These are phyloP conservation scores for Dryococelus australis DNA, from an alignment of 2,888 invertebrate genomes.

Conservation along the genomic window DNA sequence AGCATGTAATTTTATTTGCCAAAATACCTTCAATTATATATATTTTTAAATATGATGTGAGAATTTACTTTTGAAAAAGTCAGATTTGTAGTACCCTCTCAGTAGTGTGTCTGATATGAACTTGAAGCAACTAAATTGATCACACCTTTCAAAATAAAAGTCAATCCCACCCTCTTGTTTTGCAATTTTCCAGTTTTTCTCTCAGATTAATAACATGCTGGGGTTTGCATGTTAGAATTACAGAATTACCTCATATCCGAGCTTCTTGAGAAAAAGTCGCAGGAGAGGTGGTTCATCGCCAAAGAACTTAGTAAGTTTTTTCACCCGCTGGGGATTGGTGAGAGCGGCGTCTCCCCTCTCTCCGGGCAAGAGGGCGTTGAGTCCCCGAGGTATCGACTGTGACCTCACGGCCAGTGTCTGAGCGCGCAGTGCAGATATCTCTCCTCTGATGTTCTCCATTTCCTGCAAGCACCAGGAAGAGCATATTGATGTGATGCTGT, in stretches of 20 bases:
- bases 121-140: too few relatives aligned
- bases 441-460: slow-evolving; percentile 85
- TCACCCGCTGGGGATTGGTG: slow-evolving; percentile 86
- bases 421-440: slow-evolving; percentile 78
- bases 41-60: too few relatives aligned
- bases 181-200: too few relatives aligned
- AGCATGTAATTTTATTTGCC: too few relatives aligned
- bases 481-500: neutral
- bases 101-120: too few relatives aligned
- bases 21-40: too few relatives aligned
- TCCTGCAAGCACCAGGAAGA: slow-evolving; percentile 64
- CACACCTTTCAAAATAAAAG: too few relatives aligned
- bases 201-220: too few relatives aligned
- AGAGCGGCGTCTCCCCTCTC: slow-evolving; percentile 64
- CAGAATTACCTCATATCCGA: slow-evolving; percentile 82
- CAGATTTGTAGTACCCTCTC: too few relatives aligned
- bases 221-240: slow-evolving; percentile 51
- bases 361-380: slow-evolving; percentile 44
- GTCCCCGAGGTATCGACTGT: slow-evolving; percentile 68
- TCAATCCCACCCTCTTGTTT: too few relatives aligned
- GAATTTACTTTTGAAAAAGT: too few relatives aligned
- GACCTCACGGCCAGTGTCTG: slow-evolving; percentile 71
- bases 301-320: slow-evolving; percentile 91
- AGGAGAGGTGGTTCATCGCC: slow-evolving; percentile 92
- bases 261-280: slow-evolving; percentile 86